Evolutionary conservation across 2,797 vertebrate genomes (phyloP).

Genomic region (Neosilurus mollespiculum): DNA sequence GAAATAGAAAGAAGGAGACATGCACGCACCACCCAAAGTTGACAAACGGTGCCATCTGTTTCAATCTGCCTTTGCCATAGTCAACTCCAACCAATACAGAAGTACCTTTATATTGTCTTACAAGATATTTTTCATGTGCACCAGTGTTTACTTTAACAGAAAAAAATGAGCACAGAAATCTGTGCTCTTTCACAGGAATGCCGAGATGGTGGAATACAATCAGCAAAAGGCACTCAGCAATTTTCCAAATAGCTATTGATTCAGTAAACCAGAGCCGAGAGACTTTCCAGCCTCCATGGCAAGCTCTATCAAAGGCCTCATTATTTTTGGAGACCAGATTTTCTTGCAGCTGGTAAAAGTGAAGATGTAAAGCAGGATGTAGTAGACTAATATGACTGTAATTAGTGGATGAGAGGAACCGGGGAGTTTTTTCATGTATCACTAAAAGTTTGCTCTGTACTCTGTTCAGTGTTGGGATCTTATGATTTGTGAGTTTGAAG

Average conservation of each 20-base stretch:
- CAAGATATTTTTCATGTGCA: slow-evolving; percentile 14
- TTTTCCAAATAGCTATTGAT: slow-evolving; percentile 60
- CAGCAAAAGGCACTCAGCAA: slow-evolving; percentile 47
- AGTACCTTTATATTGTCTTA: slow-evolving; percentile 53
- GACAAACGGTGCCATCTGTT: slow-evolving; percentile 71
- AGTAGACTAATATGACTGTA: slow-evolving; percentile 43
- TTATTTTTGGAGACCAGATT: slow-evolving; percentile 50
- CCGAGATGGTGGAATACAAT: slow-evolving; percentile 38
- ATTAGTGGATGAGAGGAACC: slow-evolving; percentile 51
- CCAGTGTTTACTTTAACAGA: slow-evolving; percentile 40
- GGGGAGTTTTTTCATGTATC: slow-evolving; percentile 48
- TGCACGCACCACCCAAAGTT: slow-evolving; percentile 56
- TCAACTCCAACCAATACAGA: slow-evolving; percentile 53
- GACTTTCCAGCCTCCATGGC: slow-evolving; percentile 43
- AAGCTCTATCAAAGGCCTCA: slow-evolving; percentile 49
- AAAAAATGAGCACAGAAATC: slow-evolving; percentile 39
- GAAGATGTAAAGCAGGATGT: slow-evolving; percentile 31
- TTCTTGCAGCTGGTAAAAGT: slow-evolving; percentile 38
- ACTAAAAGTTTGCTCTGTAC: slow-evolving; percentile 51
- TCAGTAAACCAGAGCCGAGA: slow-evolving; percentile 46
- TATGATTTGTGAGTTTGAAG: slow-evolving; percentile 54
- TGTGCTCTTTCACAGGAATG: slow-evolving; percentile 29
- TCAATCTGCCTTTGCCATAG: slow-evolving; percentile 54
- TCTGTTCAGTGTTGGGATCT: slow-evolving; percentile 40
- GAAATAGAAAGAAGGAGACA: slow-evolving; percentile 18